Evolutionary conservation across 2,888 invertebrate genomes (phyloP), one percentile per base, ranked within the genome.

Genomic region (Acronicta leporina): DNA sequence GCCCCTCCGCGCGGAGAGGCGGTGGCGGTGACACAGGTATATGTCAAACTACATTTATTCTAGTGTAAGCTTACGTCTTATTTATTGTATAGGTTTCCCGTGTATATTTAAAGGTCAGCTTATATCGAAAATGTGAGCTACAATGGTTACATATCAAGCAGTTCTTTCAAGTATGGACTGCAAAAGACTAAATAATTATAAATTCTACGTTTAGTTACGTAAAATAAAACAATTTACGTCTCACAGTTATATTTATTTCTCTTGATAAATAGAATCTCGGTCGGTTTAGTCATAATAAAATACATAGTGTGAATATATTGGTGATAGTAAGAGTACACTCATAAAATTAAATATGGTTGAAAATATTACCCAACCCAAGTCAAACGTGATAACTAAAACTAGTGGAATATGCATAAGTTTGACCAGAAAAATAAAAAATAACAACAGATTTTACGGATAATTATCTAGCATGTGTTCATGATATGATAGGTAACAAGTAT

Each of bases 261-360:
- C 77, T 84, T 81, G 82, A 81, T 85, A 86, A 85, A 87, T 87
- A 88, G 80, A 90, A 90, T 89, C 86, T 90, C 87, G 79, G 88
- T 83, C 69, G 81, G 84, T 84, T 81, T 77, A 79, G 71, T 78
- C 44, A 54, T 68, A 70, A 69, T 60, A 69, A 57, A 56, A 61
- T 67, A 78, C 73, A 68, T 68, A 56, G 35, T 46, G 42, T 49
- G 35, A 42, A 49, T 57, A 43, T 57, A 49, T 46, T 58, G 44
- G 30, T 11, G n/a, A 66, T 54, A 53, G 20, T 3, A 20, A 20
- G 14, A 61, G 11, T 49, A 60, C 20, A 55, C 52, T 61, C 48
- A 15, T 7, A 69, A 60, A 66, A 69, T 68, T 58, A 63, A 63
- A 73, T 67, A 72, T 53, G 65, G 70, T 66, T 66, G 66, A 63